Evolutionary conservation across 2,113 vertebrate species (phyloP).

Genomic region (Synodontis membranacea): DNA sequence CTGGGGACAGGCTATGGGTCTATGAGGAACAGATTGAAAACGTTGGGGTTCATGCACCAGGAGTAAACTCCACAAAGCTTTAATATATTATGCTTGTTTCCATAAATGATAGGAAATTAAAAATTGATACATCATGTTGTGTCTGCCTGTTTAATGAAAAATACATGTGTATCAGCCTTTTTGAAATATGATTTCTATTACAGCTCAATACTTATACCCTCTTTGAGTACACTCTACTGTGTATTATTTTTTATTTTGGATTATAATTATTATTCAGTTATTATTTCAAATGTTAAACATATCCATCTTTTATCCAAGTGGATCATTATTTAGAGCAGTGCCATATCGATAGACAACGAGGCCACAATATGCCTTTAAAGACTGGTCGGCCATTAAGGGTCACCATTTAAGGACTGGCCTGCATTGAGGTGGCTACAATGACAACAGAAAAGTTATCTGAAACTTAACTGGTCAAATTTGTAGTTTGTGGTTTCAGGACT

Average conservation of each 20-base stretch:
- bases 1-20: not conserved
- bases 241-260: not conserved
- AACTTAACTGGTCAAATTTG: no score
- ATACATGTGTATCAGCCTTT: conserved; percentile 11
- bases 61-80: not conserved
- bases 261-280: not conserved
- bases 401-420: not conserved
- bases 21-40: conserved; percentile 1
- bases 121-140: conserved; percentile 28
- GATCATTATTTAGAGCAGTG: not conserved
- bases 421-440: no score
- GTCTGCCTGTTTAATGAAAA: conserved; percentile 22
- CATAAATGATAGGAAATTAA: conserved; percentile 41
- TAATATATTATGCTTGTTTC: conserved; percentile 23
- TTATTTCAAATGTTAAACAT: not conserved
- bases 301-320: not conserved
- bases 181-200: conserved; percentile 10
- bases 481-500: not conserved
- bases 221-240: not conserved
- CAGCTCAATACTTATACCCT: not conserved
- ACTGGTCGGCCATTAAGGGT: not conserved
- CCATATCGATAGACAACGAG: not conserved
- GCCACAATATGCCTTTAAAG: not conserved
- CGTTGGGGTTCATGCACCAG: not conserved
- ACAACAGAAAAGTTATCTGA: not conserved